These are phyloP conservation scores for Salminus brasiliensis DNA, from an alignment of 2,113 vertebrate species.

Conservation along the genomic window DNA sequence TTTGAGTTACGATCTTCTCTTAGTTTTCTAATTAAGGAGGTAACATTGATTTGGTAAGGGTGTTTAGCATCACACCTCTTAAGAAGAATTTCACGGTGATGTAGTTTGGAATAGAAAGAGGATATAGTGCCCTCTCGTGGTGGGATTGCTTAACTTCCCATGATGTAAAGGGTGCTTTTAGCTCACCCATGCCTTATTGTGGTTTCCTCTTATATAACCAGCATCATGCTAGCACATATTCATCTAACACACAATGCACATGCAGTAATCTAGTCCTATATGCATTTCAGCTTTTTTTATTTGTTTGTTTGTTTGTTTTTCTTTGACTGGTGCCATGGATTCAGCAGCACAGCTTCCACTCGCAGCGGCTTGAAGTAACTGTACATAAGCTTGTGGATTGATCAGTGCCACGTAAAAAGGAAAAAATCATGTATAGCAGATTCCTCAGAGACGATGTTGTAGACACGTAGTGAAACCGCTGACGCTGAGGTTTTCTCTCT, in stretches of 20 bases:
- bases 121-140: constrained; percentile 28
- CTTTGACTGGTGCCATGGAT: neutral
- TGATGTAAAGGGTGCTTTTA: constrained; percentile 48
- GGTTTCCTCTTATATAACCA: constrained; percentile 41
- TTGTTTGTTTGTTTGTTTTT: neutral
- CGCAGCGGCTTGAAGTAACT: constrained; percentile 3
- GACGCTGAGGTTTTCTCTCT: neutral
- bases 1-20: constrained; percentile 22
- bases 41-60: neutral
- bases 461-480: constrained; percentile 5
- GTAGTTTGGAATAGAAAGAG: neutral
- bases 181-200: constrained; percentile 55
- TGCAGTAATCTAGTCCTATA: neutral
- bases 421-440: neutral
- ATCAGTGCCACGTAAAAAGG: constrained; percentile 3
- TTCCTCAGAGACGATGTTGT: constrained; percentile 7
- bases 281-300: constrained; percentile 3
- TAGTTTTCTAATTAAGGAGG: constrained; percentile 13
- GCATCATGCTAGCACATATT: constrained; percentile 28
- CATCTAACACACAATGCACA: constrained; percentile 1
- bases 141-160: constrained; percentile 10
- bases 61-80: neutral
- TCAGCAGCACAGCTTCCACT: neutral
- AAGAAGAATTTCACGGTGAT: constrained; percentile 2
- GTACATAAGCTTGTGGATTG: constrained; percentile 23